Conservation (phyloP, 2,113 vertebrate species). For the Engraulis encrasicolus region DNA sequence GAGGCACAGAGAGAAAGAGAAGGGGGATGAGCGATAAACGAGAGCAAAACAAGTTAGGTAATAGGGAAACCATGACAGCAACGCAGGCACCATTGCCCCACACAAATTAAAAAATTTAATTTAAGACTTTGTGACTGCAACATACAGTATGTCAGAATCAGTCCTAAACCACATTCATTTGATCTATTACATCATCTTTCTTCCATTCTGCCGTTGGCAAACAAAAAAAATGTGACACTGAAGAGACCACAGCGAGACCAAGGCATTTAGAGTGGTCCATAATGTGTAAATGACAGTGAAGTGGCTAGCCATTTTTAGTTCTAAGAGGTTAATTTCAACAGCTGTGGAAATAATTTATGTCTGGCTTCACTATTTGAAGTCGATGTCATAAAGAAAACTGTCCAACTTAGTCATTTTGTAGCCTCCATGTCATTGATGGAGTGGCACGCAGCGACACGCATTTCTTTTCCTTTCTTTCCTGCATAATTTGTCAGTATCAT, state of each 20-base stretch:
- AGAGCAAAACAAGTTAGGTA: background rate
- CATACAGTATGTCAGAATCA: background rate
- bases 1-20: background rate
- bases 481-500: conserved; percentile 26
- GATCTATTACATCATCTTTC: background rate
- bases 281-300: background rate
- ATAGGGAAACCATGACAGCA: background rate
- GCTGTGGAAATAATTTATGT: conserved; percentile 2
- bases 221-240: background rate
- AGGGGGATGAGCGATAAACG: conserved; percentile 12
- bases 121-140: background rate
- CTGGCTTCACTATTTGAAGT: background rate
- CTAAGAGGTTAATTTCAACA: background rate
- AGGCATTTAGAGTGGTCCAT: background rate
- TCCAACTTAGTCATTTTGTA: background rate
- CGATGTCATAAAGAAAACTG: background rate
- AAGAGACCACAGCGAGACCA: background rate
- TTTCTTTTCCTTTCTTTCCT: conserved; percentile 11
- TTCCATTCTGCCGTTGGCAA: background rate
- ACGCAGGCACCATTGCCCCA: background rate
- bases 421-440: background rate
- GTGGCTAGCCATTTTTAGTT: background rate
- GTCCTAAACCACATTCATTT: background rate
- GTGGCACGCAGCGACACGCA: background rate
- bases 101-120: background rate